A percentile compares a stretch with the other conserved stretches of the same genome.
Conservation (phyloP, 1,140 invertebrate species). For the Argopecten irradians region DNA sequence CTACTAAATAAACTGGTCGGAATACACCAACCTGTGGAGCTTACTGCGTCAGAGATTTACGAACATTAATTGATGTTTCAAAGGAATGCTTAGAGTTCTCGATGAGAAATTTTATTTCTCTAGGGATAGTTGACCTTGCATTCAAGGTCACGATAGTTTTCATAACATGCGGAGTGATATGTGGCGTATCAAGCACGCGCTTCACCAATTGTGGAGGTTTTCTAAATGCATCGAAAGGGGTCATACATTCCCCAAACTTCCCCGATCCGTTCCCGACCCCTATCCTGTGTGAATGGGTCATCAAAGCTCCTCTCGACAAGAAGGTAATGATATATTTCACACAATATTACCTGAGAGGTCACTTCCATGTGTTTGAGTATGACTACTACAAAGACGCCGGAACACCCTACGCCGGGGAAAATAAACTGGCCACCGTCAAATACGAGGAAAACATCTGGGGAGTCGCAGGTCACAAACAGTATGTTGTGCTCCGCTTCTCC, state of each 20-base stretch:
- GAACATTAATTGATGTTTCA: neutral
- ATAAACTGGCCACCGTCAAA: constrained; percentile 74
- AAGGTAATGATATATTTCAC: constrained; percentile 90
- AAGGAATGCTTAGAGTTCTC: neutral
- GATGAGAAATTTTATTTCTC: neutral
- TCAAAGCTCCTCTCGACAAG: constrained; percentile 82
- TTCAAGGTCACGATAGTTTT: neutral
- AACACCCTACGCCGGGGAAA: constrained; percentile 59
- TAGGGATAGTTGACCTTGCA: neutral
- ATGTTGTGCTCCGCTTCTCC: constrained; percentile 88
- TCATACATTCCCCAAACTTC: constrained; percentile 89
- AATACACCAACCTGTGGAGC: neutral
- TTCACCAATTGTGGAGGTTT: constrained; percentile 63
- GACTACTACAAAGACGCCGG: constrained; percentile 75
- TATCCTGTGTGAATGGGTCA: constrained; percentile 90
- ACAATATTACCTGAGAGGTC: constrained; percentile 89
- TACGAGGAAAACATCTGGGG: constrained; percentile 63
- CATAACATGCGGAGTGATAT: neutral
- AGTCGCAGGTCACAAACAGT: constrained; percentile 84
- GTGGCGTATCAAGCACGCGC: neutral
- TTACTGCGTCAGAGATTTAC: neutral
- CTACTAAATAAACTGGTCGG: neutral
- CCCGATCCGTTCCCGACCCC: constrained; percentile 87
- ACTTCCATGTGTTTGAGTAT: constrained; percentile 89
- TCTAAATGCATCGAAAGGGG: constrained; percentile 57